Conservation (phyloP, 2,888 invertebrate species). For the Quadroppia sp. region DNA sequence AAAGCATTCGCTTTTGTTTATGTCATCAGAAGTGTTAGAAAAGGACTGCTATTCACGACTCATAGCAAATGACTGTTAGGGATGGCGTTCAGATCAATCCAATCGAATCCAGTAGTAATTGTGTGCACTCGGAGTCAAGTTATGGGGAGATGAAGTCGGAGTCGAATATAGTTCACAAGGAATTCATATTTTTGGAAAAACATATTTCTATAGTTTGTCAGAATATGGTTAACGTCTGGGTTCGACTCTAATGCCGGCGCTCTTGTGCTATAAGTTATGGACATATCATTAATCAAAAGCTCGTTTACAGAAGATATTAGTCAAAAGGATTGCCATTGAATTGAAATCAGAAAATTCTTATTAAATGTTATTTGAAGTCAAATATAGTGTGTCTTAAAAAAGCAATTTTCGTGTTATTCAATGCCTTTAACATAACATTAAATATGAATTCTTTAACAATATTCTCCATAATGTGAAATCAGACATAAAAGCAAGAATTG, state of each 20-base stretch:
- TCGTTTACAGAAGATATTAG: constrained; percentile 9
- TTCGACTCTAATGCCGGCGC: not conserved
- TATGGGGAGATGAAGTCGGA: not conserved
- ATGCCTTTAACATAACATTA: no score
- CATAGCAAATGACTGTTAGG: not conserved
- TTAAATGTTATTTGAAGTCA: not conserved
- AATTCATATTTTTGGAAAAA: constrained; percentile 6
- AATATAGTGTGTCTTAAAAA: constrained; percentile 8
- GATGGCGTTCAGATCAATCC: no score
- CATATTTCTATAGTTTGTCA: constrained; percentile 9
- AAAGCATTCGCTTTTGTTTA: constrained; percentile 12
- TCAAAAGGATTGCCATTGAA: not conserved
- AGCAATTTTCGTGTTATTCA: not conserved
- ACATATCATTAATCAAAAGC: constrained; percentile 1
- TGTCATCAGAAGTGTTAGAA: not conserved
- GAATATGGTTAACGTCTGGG: not conserved
- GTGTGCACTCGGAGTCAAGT: constrained; percentile 5
- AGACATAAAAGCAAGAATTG: no score
- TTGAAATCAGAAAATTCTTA: constrained; percentile 7
- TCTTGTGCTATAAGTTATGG: constrained; percentile 3
- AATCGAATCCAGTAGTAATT: not conserved
- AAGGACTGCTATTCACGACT: not conserved
- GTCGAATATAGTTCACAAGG: not conserved
- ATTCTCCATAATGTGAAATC: no score
- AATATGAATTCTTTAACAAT: no score